Conservation (phyloP, 2,797 vertebrate genomes). For the Brotogeris chrysoptera region DNA sequence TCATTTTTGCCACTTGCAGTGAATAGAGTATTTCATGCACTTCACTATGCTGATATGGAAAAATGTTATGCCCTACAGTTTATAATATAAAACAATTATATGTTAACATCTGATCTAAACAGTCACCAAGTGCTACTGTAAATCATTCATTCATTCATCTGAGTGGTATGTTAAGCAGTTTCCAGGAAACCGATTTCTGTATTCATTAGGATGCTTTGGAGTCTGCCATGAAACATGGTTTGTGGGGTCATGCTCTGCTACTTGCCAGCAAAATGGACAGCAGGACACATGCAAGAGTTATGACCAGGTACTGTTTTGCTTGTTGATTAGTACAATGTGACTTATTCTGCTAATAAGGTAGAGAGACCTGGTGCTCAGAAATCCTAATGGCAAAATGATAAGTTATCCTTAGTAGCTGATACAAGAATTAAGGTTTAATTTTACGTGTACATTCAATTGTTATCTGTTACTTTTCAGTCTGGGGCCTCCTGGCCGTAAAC, state of each 20-base stretch:
- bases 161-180: not conserved
- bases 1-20: not conserved
- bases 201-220: slow-evolving; percentile 90
- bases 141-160: not conserved
- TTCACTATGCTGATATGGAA: not conserved
- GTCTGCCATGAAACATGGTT: slow-evolving; percentile 95
- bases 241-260: slow-evolving; percentile 96
- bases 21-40: not conserved
- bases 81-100: not conserved
- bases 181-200: not conserved
- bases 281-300: slow-evolving; percentile 93
- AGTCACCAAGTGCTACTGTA: not conserved
- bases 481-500: not conserved
- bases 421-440: not conserved
- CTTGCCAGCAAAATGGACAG: slow-evolving; percentile 98
- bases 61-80: not conserved
- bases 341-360: not conserved
- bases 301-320: slow-evolving; percentile 86
- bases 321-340: not conserved
- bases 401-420: not conserved
- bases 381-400: not conserved
- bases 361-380: not conserved
- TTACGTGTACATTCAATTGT: not conserved
- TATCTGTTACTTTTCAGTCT: not conserved
- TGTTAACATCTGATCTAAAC: not conserved